Base-by-base conservation (phyloP, 2,888 invertebrate species). In the Agonum fuliginosum region DNA sequence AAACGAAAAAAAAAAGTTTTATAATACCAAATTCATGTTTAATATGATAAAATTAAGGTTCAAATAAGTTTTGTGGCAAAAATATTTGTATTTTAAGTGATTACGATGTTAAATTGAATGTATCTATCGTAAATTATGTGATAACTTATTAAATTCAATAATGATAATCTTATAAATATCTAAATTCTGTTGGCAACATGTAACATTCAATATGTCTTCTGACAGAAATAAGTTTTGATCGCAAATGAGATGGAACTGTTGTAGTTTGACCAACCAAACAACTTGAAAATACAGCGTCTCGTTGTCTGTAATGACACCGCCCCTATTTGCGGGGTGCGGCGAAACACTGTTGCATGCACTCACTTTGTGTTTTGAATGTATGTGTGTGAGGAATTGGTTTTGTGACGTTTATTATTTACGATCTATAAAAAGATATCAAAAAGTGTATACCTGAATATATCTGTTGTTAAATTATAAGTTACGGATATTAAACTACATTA, bases 281-380 rank as follows among this genome's bases (percentile, higher is more conserved):
- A 62, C 17, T 62, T 62, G 30, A 62, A 62, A 30, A 62, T 46
- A 46, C 48, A 70, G 70, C 41, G 22, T 73, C 22, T 71, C 12
- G 30, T 51, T 62, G 10, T 73, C 20, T 75, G 51, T 58, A 17
- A 76, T 77, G 77, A 77, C 70, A 77, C 48, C 76, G 77, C 54
- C 69, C 69, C 51, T 77, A 70, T 70, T 54, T 54, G 70, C 70
- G 69, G 77, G 77, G 77, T 77, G 77, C 77, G 77, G 77, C 77
- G 58, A 69, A 58, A 70, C 65, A 76, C 77, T 75, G 75, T 75
- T 75, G 75, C 75, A 67, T 75, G 62, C 46, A 74, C 43, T 74
- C 46, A 74, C 43, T 74, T 67, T 75, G 67, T 75, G 48, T 30
- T 75, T 20, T 77, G 54, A 67, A 54, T 76, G 58, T 72, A n/a